These are phyloP conservation scores for Petrocephalus schoutedeni DNA, from an alignment of 2,797 vertebrate species.

Conservation along the genomic window DNA sequence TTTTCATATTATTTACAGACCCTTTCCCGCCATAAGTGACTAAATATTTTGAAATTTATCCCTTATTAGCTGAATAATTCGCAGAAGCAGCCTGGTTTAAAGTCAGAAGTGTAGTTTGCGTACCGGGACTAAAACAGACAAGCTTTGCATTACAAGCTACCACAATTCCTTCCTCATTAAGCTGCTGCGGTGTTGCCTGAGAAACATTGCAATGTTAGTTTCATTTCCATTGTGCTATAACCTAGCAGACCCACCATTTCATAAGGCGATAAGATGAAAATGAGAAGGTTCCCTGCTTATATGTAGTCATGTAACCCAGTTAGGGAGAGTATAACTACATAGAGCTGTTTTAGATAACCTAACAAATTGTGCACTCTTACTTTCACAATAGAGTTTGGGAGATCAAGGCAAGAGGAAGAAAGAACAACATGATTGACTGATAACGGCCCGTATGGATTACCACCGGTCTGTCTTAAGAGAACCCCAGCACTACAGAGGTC, in stretches of 20 bases:
- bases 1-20: background rate
- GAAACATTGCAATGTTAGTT: background rate
- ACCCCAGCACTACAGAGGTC: constrained; percentile 57
- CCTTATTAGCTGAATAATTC: background rate
- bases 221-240: background rate
- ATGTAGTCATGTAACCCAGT: constrained; percentile 8
- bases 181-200: background rate
- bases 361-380: constrained; percentile 38
- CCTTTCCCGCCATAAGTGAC: background rate
- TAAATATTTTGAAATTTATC: background rate
- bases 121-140: background rate
- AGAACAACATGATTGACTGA: constrained; percentile 57
- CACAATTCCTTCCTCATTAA: background rate
- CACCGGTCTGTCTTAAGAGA: constrained; percentile 62
- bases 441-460: constrained; percentile 58
- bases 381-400: constrained; percentile 50
- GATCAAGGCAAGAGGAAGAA: constrained; percentile 52
- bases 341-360: constrained; percentile 43
- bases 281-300: background rate
- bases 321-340: constrained; percentile 37
- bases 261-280: background rate
- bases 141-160: background rate
- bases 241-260: background rate
- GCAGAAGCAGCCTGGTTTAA: background rate
- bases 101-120: background rate